Base-by-base conservation (phyloP, 2,888 invertebrate genomes). In the Chirona hameri region DNA sequence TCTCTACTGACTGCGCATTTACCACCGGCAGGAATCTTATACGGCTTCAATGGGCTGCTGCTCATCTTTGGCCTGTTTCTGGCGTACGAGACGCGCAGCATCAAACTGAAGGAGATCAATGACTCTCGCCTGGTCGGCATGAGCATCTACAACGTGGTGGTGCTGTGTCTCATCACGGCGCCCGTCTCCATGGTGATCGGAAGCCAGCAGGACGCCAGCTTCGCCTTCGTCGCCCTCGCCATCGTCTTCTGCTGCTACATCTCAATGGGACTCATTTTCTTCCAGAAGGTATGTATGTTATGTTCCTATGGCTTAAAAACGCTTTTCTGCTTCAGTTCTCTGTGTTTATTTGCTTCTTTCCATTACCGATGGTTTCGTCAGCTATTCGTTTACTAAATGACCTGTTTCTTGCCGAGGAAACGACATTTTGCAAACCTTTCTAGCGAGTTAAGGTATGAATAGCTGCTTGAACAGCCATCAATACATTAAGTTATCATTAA, bases 81-180 rank as follows among this genome's bases (percentile, higher is more conserved):
- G 86, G 97, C 99, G 4, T 99, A 99, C 88, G 99, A 99, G 89
- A 99, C 98, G 1, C 92, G 99, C 82, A 98, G 97, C 85, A 94
- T 99, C 85, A 99, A 99, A 90, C 94, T 85, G 29, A 90, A 90
- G 85, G 96, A 97, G 89, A 96, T 99, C 87, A 99, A 99, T 89
- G 99, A 99, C 90, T 97, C 98, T 0, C 92, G 98, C 65, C 83
- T 85, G 83, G 85, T 99, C 48, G 98, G 98, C 85, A 97, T 99
- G 96, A 96, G 98, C 87, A 99, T 99, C 88, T 99, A 99, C 91
- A 99, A 99, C 89, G 98, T 99, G 86, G 98, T 98, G 85, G 97
- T 99, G 72, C 91, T 99, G 82, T 98, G 98, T 88, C 91, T 99
- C 86, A 98, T 99, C 88, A 99, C 99, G 15, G 98, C 97, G 31